These are phyloP conservation scores for Ceratina japonica DNA, from an alignment of 1,140 invertebrate genomes.

Conservation along the genomic window DNA sequence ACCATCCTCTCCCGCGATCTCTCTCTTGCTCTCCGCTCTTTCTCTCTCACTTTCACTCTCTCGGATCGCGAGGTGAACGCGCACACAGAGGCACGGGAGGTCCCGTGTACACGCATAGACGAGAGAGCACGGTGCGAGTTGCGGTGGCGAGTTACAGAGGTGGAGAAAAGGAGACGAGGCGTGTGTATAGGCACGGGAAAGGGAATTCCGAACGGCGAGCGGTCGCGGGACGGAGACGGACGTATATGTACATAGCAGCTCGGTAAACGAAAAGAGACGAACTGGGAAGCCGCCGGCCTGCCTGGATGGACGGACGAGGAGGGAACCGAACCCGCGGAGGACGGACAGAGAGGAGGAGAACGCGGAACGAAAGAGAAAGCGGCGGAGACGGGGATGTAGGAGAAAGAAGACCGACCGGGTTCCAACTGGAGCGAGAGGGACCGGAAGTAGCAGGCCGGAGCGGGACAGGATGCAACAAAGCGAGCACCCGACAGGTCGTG, in stretches of 20 bases:
- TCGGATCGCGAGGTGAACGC: constrained; percentile 17
- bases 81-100: background rate
- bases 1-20: constrained; percentile 43
- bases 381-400: background rate
- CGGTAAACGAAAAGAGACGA: constrained; percentile 21
- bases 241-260: constrained; percentile 7
- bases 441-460: background rate
- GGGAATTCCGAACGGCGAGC: constrained; percentile 32
- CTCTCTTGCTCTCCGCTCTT: background rate
- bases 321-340: background rate
- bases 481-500: constrained; percentile 70
- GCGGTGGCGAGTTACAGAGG: constrained; percentile 23
- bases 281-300: background rate
- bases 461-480: constrained; percentile 46
- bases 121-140: background rate
- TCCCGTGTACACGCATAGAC: constrained; percentile 27
- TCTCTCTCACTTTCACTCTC: constrained; percentile 48
- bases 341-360: constrained; percentile 31
- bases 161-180: constrained; percentile 11
- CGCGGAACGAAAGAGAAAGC: constrained; percentile 12
- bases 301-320: background rate
- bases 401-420: constrained; percentile 31
- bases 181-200: constrained; percentile 19
- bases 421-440: background rate
- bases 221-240: constrained; percentile 1